phyloP scores from a whole-genome alignment of 2,113 vertebrate species.

The Hippocampus zosterae region DNA sequence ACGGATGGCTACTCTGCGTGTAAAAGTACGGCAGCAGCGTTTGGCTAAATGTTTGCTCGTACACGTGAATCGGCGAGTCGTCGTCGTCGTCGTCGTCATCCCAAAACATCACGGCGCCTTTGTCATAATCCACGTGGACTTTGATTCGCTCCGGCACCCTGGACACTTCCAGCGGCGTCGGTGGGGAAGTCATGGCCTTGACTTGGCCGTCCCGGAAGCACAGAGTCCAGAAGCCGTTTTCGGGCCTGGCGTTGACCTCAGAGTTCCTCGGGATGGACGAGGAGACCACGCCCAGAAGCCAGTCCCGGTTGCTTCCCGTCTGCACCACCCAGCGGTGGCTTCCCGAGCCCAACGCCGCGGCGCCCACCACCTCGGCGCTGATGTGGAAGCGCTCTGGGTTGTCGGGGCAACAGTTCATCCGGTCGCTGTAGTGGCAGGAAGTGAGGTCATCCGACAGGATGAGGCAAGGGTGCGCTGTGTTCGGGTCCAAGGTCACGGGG shows the following conservation, averaged over 20 bases:
- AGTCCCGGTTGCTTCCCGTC: conserved; percentile 67
- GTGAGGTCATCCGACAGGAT: conserved; percentile 70
- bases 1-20: conserved; percentile 58
- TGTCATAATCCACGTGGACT: conserved; percentile 65
- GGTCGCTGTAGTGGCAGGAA: conserved; percentile 57
- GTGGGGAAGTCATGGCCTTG: conserved; percentile 66
- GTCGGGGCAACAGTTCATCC: conserved; percentile 51
- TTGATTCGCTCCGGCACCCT: conserved; percentile 52
- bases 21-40: conserved; percentile 70
- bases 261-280: conserved; percentile 47
- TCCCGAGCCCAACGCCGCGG: conserved; percentile 46
- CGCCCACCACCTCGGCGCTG: conserved; percentile 68
- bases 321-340: conserved; percentile 70
- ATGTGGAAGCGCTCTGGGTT: conserved; percentile 73
- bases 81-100: conserved; percentile 38
- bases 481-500: conserved; percentile 71
- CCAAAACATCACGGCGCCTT: conserved; percentile 60
- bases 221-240: conserved; percentile 76
- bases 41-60: conserved; percentile 58
- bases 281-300: conserved; percentile 71
- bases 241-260: conserved; percentile 58
- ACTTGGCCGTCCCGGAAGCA: conserved; percentile 64
- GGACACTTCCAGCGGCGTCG: conserved; percentile 36
- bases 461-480: conserved; percentile 74
- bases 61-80: conserved; percentile 50